These are phyloP conservation scores for Tyrannus savana DNA, from an alignment of 2,113 vertebrate genomes.

Conservation along the genomic window DNA sequence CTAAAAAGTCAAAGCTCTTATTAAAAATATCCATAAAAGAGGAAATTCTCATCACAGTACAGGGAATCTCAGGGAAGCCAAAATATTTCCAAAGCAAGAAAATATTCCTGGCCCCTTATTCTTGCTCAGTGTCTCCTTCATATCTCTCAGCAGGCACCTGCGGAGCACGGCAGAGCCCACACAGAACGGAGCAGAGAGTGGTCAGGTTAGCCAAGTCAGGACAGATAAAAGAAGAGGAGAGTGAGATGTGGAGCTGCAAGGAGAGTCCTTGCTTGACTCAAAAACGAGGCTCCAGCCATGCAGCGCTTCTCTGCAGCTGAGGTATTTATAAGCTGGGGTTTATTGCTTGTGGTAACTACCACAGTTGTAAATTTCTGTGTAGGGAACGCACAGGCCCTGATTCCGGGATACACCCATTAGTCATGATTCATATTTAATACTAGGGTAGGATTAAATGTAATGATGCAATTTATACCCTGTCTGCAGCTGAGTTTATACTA, in stretches of 20 bases:
- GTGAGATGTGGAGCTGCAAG: neutral
- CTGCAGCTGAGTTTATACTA: neutral
- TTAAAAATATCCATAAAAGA: neutral
- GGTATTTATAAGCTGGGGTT: neutral
- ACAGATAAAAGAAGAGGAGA: neutral
- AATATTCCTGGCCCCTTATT: neutral
- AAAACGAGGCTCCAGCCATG: neutral
- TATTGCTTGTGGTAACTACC: neutral
- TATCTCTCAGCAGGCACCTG: neutral
- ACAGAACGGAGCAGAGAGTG: rapidly evolving
- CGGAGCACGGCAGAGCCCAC: neutral
- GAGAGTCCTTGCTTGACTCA: neutral
- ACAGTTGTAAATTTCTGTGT: neutral
- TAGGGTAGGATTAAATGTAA: neutral
- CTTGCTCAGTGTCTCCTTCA: neutral
- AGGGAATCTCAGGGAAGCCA: neutral
- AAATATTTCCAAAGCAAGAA: neutral
- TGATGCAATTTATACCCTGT: neutral
- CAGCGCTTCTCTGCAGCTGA: neutral
- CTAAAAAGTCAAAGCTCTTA: neutral
- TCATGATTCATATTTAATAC: neutral
- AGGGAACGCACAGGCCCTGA: neutral
- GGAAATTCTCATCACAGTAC: neutral
- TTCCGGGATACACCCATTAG: neutral
- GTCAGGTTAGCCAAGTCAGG: rapidly evolving